These are phyloP conservation scores for Trichacis sp. DNA, from an alignment of 2,888 invertebrate species.

Conservation along the genomic window DNA sequence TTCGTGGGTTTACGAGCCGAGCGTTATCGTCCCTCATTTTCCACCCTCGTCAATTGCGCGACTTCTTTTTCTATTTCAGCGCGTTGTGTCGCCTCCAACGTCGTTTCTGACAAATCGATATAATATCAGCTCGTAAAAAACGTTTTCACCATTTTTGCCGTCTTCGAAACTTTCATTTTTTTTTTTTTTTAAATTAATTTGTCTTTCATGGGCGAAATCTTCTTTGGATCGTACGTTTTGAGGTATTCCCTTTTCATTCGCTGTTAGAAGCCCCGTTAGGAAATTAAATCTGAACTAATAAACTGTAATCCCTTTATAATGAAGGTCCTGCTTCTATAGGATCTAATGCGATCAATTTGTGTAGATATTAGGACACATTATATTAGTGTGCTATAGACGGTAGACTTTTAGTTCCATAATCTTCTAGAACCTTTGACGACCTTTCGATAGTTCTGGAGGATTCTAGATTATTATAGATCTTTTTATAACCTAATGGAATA, in stretches of 20 bases:
- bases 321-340: constrained; percentile 58
- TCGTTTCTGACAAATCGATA: constrained; percentile 33
- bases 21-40: constrained; percentile 43
- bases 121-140: not conserved
- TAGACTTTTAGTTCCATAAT: too few species aligned
- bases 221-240: not conserved
- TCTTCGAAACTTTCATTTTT: not conserved
- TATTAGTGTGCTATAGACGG: too few species aligned
- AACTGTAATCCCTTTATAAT: constrained; percentile 65
- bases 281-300: constrained; percentile 60
- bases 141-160: not conserved
- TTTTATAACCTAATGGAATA: too few species aligned
- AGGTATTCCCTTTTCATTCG: constrained; percentile 11
- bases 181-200: not conserved
- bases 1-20: constrained; percentile 43
- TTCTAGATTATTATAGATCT: too few species aligned
- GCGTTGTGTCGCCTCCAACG: constrained; percentile 29
- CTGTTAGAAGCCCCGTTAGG: constrained; percentile 31
- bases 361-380: constrained; percentile 19
- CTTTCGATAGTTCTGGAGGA: too few species aligned
- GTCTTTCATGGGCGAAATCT: not conserved
- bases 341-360: constrained; percentile 52
- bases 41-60: constrained; percentile 33
- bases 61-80: constrained; percentile 37
- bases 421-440: too few species aligned